Evolutionary conservation across 2,888 invertebrate species (phyloP).

Genomic region (Noctua pronuba): DNA sequence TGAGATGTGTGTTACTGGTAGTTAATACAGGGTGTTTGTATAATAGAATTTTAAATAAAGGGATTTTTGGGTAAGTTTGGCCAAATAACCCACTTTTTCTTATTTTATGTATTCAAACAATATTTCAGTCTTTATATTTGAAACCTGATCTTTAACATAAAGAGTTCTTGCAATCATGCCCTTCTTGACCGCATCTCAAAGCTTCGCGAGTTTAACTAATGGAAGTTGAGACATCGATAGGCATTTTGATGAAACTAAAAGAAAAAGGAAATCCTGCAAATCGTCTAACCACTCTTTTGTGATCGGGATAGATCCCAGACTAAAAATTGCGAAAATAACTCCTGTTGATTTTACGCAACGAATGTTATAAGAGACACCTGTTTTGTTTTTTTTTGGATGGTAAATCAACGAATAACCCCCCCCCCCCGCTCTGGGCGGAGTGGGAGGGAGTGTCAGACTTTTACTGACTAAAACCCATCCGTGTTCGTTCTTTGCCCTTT

Average conservation of each 20-base stretch:
- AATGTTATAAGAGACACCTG: not conserved
- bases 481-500: too few species aligned
- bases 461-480: too few species aligned
- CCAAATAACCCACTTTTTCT: not conserved
- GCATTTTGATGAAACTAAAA: not conserved
- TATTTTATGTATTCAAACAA: not conserved
- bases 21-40: not conserved
- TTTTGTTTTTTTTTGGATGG: too few species aligned
- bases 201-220: not conserved
- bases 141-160: not conserved
- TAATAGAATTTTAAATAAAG: not conserved
- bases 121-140: not conserved
- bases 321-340: not conserved
- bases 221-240: not conserved
- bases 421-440: too few species aligned
- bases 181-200: not conserved
- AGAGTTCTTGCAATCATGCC: not conserved
- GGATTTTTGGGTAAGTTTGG: not conserved
- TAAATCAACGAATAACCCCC: too few species aligned
- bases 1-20: conserved; percentile 27
- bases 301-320: not conserved
- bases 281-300: not conserved
- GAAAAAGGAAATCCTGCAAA: not conserved
- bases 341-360: not conserved
- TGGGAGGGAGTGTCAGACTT: too few species aligned